Evolutionary conservation across 2,113 vertebrate species (phyloP), one percentile per base, ranked within the genome.

Genomic region (Heterocephalus glaber): DNA sequence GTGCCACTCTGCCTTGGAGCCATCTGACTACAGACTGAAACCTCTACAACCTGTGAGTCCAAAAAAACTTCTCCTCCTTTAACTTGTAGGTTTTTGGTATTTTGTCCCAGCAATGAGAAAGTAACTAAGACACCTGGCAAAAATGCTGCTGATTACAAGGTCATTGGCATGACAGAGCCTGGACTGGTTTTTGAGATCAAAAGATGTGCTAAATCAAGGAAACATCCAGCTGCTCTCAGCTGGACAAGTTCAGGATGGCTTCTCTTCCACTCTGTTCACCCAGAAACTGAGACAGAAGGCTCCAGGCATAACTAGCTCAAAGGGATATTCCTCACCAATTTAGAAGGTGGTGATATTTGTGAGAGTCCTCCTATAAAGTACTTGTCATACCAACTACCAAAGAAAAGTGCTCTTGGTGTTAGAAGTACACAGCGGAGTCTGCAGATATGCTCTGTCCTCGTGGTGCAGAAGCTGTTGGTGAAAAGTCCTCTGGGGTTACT

Each of bases 341-440:
- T 4, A 41, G n/a, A 41, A 99, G 99, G 99, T 81, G 99, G 99
- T 0, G 98, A 98, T 63, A 99, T 99, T 92, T 97, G 96, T 17
- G 99, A 99, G 99, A 99, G 26, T 99, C 99, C 22, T 60, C 98
- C 0, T 99, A 99, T 92, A 98, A 98, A 88, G 98, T 99, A 2
- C 98, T 99, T 0, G 99, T 98, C 11, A 90, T 97, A 33, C 99
- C 99, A 4, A 95, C 98, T 47, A 97, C 98, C 65, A 99, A 98
- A 92, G 98, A 98, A 8, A 99, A 99, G 19, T 99, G 99, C 96
- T 99, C 98, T 0, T 99, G 99, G 26, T 99, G 99, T 92, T 98
- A 99, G 16, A 99, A 99, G 85, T 98, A 99, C 97, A 99, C 99
- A 0, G 77, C 99, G 0, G 70, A 98, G 30, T 98, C 99, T 4